Percentiles rank a stretch among this genome's conserved stretches.
phyloP scores from a whole-genome alignment of 2,797 vertebrate genomes.

The Linurgus olivaceus region DNA sequence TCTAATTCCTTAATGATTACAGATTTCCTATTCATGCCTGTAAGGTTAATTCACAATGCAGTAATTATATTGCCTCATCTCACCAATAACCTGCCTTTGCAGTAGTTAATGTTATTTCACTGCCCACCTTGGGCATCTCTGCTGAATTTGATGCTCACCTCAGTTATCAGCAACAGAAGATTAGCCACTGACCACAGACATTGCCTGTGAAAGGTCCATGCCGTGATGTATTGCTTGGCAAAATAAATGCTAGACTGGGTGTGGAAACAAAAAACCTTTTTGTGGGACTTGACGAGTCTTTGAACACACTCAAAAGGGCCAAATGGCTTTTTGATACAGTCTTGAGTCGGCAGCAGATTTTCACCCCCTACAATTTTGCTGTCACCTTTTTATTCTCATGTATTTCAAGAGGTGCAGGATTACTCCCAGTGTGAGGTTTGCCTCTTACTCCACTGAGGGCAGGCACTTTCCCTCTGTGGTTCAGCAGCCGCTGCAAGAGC shows the following conservation, averaged over 20 bases:
- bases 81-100: neutral
- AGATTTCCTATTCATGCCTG: neutral
- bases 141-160: slow-evolving; percentile 23
- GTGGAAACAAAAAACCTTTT: neutral
- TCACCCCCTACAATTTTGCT: neutral
- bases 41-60: neutral
- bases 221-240: slow-evolving; percentile 50
- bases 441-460: neutral
- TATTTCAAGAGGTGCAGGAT: neutral
- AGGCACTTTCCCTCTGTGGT: neutral
- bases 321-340: neutral
- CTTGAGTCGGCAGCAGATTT: neutral
- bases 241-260: neutral
- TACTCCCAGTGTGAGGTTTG: neutral
- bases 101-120: neutral
- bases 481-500: neutral
- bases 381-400: neutral
- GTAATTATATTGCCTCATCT: neutral
- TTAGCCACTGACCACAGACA: slow-evolving; percentile 36
- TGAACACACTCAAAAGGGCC: neutral
- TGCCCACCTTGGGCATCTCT: neutral
- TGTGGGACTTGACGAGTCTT: neutral
- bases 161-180: neutral
- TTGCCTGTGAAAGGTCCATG: slow-evolving; percentile 23
- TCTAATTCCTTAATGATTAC: neutral